Base-by-base conservation (phyloP, 1,140 invertebrate genomes). In the Drosophila bifasciata region DNA sequence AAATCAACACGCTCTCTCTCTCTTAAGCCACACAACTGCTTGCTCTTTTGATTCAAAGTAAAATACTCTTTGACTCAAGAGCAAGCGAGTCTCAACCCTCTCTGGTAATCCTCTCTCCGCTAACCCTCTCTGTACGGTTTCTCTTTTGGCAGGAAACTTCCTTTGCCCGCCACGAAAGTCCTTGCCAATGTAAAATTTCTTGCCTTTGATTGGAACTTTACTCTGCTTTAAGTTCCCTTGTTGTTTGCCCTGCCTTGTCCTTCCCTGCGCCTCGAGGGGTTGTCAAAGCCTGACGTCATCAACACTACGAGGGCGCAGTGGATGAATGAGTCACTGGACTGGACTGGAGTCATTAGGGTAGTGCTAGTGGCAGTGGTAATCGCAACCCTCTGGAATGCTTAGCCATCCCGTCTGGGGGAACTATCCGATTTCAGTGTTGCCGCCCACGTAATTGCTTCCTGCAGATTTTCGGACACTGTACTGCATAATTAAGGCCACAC, bases 361-460 rank as follows among this genome's bases (percentile, higher is more conserved):
- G 28, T 9, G 25, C 7, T 7, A 28, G 28, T 11, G 9, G 8
- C 9, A 11, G 28, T 32, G 28, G 28, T 32, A 32, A 32, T 66
- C 49, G 44, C 68, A 50, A 53, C 64, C 75, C 63, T 59, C 55
- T 13, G 36, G 16, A 21, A 23, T 21, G 15, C 32, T 43, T 45
- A 17, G 57, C 53, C 56, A 36, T 7, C 63, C 63, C 9, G 9
- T 11, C 28, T 32, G 75, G 70, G 75, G 70, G 51, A 74, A 88
- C 81, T 86, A 86, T 88, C 81, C 74, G 81, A 86, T 88, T 86
- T 88, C 81, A 83, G 74, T 2, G 11, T 36, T 0, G 53, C 64
- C 81, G 83, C 83, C 81, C 78, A 81, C 78, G 69, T 86, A 86
- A 86, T 86, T 86, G 81, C 81, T 86, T 86, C 81, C 81, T 86